These are phyloP conservation scores for Acanthochromis polyacanthus DNA, from an alignment of 2,113 vertebrate genomes.

Conservation along the genomic window DNA sequence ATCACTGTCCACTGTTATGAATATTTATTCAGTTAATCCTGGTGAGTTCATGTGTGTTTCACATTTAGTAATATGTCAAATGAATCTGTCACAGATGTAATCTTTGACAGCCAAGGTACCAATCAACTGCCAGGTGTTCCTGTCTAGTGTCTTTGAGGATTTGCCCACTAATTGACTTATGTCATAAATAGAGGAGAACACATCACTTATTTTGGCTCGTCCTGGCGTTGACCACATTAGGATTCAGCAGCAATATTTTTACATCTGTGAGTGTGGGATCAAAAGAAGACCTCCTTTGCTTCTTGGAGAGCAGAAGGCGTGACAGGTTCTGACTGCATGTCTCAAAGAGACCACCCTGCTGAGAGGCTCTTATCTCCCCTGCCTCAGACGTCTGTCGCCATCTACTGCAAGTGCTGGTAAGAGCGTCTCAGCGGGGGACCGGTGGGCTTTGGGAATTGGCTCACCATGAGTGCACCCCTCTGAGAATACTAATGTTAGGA, in stretches of 20 bases:
- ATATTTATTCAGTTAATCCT: no score
- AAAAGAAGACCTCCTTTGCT: slow-evolving; percentile 41
- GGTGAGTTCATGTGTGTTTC: no score
- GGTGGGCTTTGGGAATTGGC: slow-evolving; percentile 35
- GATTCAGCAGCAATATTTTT: slow-evolving; percentile 18
- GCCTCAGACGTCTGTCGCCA: slow-evolving; percentile 69
- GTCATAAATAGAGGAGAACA: neutral
- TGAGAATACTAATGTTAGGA: slow-evolving; percentile 51
- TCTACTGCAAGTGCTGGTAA: slow-evolving; percentile 63
- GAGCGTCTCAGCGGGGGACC: slow-evolving; percentile 38
- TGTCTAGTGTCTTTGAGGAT: slow-evolving; percentile 9
- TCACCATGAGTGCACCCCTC: slow-evolving; percentile 4
- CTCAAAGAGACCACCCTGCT: slow-evolving; percentile 56
- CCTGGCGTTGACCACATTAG: slow-evolving; percentile 17
- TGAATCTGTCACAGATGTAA: neutral
- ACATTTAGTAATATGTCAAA: no score
- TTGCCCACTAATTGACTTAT: neutral
- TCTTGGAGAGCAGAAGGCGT: slow-evolving; percentile 22
- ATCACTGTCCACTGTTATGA: no score
- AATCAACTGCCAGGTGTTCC: neutral
- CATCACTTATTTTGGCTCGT: neutral
- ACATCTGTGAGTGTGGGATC: slow-evolving; percentile 42
- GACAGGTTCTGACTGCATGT: slow-evolving; percentile 40
- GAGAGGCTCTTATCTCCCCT: slow-evolving; percentile 56
- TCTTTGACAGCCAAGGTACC: neutral